Evolutionary conservation across 2,888 invertebrate species (phyloP), one percentile per base, ranked within the genome.

Genomic region (Onthophagus sagittarius): DNA sequence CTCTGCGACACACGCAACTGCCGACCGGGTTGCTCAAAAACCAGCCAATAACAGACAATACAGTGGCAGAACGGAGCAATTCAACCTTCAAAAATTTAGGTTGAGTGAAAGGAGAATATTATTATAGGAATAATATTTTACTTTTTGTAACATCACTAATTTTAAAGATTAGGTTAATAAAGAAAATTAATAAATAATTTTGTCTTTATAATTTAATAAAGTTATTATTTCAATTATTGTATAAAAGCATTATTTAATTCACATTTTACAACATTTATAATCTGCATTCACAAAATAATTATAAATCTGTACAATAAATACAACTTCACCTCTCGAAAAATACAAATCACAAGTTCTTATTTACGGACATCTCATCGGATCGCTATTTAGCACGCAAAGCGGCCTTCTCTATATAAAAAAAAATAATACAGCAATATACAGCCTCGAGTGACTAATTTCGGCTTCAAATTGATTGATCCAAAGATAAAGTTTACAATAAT

Each of bases 281-380:
- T 76, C 14, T 81, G 84, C 84, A 83, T 84, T 84, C 83, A 84
- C 83, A 84, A 84, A 85, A 84, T 83, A 83, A 82, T 75, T 81
- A 80, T 78, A 77, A 79, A 80, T 81, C 82, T 84, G 82, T 84
- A 84, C 84, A 84, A 78, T 82, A 82, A 83, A 84, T 83, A 82
- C 83, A 83, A 82, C 82, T 81, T 82, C 81, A 79, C 81, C 80
- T 82, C 82, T 82, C 78, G 78, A 83, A 83, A 84, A 84, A 84
- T 83, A 84, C 82, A 79, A 82, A 78, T 78, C 78, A 78, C 78
- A 77, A 77, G 74, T 76, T 75, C 73, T 72, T 73, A 67, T 69
- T 75, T 69, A 65, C 71, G 15, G 62, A 67, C 23, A 33, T 65
- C 11, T 15, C n/a, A 72, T 23, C 67, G 13, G 39, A 62, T 15